phyloP scores from a whole-genome alignment of 2,113 vertebrate species.

The Cheilinus undulatus region DNA sequence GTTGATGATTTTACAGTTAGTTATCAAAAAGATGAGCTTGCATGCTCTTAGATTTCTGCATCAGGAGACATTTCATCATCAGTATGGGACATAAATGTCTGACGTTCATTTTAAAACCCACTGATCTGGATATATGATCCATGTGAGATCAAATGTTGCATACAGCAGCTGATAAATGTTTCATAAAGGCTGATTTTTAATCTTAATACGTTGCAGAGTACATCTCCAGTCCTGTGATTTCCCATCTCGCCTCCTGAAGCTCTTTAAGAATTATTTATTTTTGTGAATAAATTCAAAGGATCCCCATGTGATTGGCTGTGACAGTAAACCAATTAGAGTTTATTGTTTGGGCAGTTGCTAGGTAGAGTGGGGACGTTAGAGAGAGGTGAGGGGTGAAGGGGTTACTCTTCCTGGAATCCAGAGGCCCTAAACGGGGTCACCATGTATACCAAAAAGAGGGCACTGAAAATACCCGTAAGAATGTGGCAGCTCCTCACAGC shows the following conservation, averaged over 20 bases:
- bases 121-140: no score
- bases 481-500: constrained; percentile 7
- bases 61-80: background rate
- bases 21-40: background rate
- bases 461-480: constrained; percentile 36
- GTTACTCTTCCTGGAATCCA: constrained; percentile 70
- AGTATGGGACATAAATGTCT: background rate
- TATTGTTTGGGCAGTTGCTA: constrained; percentile 68
- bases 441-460: constrained; percentile 21
- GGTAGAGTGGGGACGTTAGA: constrained; percentile 65
- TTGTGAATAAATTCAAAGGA: constrained; percentile 48
- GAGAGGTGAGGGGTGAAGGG: constrained; percentile 72
- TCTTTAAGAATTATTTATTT: constrained; percentile 15
- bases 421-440: constrained; percentile 65
- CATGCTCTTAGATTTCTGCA: background rate
- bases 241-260: background rate
- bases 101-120: background rate
- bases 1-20: background rate
- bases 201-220: no score
- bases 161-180: no score
- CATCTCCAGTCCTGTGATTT: constrained; percentile 8
- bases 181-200: no score
- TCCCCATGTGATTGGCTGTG: constrained; percentile 62
- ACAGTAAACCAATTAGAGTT: constrained; percentile 81
- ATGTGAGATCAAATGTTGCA: background rate